phyloP scores from a whole-genome alignment of 2,113 vertebrate genomes.

The Ammodytes dubius region DNA sequence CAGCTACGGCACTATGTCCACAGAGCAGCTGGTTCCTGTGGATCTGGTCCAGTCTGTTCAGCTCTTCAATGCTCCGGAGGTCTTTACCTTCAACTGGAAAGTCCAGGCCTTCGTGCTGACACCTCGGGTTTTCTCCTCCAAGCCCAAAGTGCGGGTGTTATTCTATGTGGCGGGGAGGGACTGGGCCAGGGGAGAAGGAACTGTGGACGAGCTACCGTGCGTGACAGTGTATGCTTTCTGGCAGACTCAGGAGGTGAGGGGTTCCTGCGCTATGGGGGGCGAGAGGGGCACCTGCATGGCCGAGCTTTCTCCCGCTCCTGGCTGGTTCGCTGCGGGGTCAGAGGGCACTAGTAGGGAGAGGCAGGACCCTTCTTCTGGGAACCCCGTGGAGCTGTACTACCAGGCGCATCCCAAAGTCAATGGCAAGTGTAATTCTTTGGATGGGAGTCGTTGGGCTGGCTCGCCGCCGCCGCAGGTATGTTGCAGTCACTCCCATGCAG shows the following conservation, averaged over 20 bases:
- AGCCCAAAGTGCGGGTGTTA: constrained; percentile 89
- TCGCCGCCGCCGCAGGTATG: constrained; percentile 81
- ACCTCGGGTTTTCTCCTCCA: constrained; percentile 85
- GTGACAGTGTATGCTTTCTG: constrained; percentile 91
- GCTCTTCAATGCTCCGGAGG: constrained; percentile 81
- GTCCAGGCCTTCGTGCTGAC: constrained; percentile 88
- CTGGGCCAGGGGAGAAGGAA: constrained; percentile 84
- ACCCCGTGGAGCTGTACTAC: constrained; percentile 93
- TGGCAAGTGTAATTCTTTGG: constrained; percentile 82
- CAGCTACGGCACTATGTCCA: constrained; percentile 88
- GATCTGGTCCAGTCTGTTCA: constrained; percentile 86
- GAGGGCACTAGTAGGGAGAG: constrained; percentile 87
- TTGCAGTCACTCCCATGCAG: constrained; percentile 88
- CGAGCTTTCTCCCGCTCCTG: constrained; percentile 82
- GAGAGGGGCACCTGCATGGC: constrained; percentile 90
- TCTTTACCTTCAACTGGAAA: constrained; percentile 89
- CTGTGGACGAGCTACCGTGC: constrained; percentile 87
- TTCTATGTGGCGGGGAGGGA: constrained; percentile 91
- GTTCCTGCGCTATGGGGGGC: constrained; percentile 86
- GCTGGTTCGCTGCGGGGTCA: constrained; percentile 87
- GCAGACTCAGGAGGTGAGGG: constrained; percentile 91
- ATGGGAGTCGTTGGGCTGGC: constrained; percentile 45
- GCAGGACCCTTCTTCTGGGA: constrained; percentile 82
- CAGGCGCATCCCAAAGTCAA: constrained; percentile 82
- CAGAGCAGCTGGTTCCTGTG: constrained; percentile 84